Base-by-base conservation (phyloP, 2,888 invertebrate genomes). In the Euzetes globulus region DNA sequence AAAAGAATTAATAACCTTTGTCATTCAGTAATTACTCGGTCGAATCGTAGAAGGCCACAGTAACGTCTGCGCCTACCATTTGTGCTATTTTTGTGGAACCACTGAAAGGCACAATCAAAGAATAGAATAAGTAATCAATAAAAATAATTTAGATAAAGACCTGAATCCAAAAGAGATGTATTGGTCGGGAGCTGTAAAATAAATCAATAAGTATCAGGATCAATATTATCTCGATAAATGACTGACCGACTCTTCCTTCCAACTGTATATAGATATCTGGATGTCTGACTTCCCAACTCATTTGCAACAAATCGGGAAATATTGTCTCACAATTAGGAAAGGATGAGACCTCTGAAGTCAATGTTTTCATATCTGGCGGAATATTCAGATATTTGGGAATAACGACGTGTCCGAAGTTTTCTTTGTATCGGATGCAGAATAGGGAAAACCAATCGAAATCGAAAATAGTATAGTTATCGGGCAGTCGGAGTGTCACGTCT, bases 391-490 rank as follows among this genome's bases (percentile, higher is more conserved):
- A 91, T 81, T 90, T 90, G 0, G 94, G 94, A 72, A 94, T 89
- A 80, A 87, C 86, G 0, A 94, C 92, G 81, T 94, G 92, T 0
- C 94, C 94, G 82, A 94, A 94, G 84, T 94, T 93, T 81, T 94
- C 92, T 6, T 89, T 84, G 83, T 90, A 91, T 80, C 89, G 88
- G n/a, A 93, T 91, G 81, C 94, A 94, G 92, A 92, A 94, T 0
- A 94, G 89, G 0, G 92, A 87, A 41, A 94, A 86, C 92, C 93
- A 94, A 83, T 94, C 92, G 79, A 94, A 91, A 83, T 93, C 92
- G 84, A 92, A 90, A 0, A 92, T 91, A 0, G 93, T 92, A 78
- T 93, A 83, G 79, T 88, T 88, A 70, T 89, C 90, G 0, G 94
- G 94, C 73, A 94, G 84, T 80, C 91, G 91, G 79, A 94, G 90